These are phyloP conservation scores for Tetranychus truncatus DNA, from an alignment of 2,888 invertebrate genomes.

Conservation along the genomic window DNA sequence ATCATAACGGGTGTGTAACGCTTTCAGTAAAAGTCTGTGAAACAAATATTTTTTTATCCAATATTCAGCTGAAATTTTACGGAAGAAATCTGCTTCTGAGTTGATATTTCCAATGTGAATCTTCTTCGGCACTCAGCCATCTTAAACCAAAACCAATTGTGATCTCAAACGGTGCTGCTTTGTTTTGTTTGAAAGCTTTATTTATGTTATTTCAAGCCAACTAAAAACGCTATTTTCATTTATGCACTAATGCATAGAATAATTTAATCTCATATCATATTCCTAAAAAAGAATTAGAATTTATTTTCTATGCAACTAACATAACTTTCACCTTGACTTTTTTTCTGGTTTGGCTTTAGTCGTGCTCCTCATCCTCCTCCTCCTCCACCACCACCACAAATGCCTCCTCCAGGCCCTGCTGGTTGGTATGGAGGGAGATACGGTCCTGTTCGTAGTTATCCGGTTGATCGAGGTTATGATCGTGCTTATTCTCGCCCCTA, in stretches of 20 bases:
- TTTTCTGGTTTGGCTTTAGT: not conserved
- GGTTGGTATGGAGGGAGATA: slow-evolving; percentile 10
- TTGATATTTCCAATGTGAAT: not conserved
- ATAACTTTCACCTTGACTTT: not conserved
- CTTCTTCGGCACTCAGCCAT: not conserved
- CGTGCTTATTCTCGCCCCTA: slow-evolving; percentile 25
- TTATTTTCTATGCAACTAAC: not conserved
- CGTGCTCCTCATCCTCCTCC: slow-evolving; percentile 6
- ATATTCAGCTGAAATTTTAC: not conserved
- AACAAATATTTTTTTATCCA: not conserved
- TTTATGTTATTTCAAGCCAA: no score
- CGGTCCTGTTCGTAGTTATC: slow-evolving; percentile 1
- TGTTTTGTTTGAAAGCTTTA: no score
- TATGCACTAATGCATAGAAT: not conserved
- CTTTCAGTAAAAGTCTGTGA: not conserved
- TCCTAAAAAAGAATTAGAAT: not conserved
- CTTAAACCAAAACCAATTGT: not conserved
- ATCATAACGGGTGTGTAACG: slow-evolving; percentile 10
- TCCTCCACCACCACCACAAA: slow-evolving; percentile 10
- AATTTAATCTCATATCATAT: not conserved
- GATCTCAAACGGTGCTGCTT: not conserved
- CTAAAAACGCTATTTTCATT: not conserved
- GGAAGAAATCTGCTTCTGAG: not conserved
- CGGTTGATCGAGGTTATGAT: slow-evolving; percentile 13
- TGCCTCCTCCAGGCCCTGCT: slow-evolving; percentile 12